Percentiles rank a stretch among this genome's conserved stretches.
phyloP scores from a whole-genome alignment of 1,140 invertebrate species.

The Drosophila triauraria region DNA sequence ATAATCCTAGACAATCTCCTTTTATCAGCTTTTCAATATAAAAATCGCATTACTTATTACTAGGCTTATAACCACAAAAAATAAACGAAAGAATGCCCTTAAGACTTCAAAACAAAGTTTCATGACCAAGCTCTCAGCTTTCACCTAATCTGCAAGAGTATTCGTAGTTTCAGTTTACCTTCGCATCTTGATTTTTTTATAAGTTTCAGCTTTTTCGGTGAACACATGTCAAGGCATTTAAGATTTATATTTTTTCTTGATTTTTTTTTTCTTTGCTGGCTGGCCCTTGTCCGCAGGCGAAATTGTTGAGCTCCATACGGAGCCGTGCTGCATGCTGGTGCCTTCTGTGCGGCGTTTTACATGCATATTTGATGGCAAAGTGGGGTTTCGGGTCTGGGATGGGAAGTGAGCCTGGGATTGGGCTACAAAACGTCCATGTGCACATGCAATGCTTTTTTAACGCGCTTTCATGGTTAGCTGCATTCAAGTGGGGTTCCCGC shows the following conservation, averaged over 20 bases:
- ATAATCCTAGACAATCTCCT: too few species aligned
- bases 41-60: neutral
- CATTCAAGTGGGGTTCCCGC: constrained; percentile 41
- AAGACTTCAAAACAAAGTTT: constrained; percentile 4
- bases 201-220: constrained; percentile 53
- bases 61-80: neutral
- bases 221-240: constrained; percentile 80
- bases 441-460: constrained; percentile 65
- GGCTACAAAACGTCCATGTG: constrained; percentile 33
- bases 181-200: constrained; percentile 39
- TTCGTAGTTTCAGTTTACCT: constrained; percentile 14
- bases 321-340: constrained; percentile 2
- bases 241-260: constrained; percentile 63
- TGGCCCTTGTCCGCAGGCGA: constrained; percentile 19
- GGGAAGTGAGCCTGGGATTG: neutral
- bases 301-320: constrained; percentile 42
- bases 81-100: neutral
- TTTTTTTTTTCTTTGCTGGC: constrained; percentile 5
- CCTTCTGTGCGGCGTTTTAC: constrained; percentile 47
- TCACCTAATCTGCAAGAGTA: constrained; percentile 23
- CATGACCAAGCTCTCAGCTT: constrained; percentile 4
- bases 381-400: constrained; percentile 6
- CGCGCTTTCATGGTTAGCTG: constrained; percentile 73
- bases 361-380: constrained; percentile 53
- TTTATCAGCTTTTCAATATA: constrained; percentile 1